phyloP scores from a whole-genome alignment of 2,888 invertebrate species.

The Ptychoptera contaminata region DNA sequence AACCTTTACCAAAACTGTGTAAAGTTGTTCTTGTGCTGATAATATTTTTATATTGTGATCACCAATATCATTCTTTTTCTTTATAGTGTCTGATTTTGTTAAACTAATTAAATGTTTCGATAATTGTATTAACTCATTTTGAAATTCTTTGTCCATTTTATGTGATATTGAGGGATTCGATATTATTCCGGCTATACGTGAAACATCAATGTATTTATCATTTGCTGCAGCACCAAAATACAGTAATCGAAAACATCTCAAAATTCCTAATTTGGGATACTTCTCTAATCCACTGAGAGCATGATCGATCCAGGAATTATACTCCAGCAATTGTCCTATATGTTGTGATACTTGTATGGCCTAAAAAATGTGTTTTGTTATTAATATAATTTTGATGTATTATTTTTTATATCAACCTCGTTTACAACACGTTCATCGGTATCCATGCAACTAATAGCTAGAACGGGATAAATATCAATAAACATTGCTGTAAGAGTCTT shows the following conservation, averaged over 20 bases:
- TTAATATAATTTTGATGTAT: too few relatives aligned
- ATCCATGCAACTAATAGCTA: slow-evolving; percentile 24
- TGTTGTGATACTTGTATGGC: slow-evolving; percentile 25
- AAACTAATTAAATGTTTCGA: slow-evolving; percentile 12
- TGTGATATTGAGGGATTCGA: slow-evolving; percentile 20
- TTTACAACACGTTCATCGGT: slow-evolving; percentile 16
- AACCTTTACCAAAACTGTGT: background rate
- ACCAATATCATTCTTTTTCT: too few relatives aligned
- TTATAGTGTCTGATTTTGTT: too few relatives aligned
- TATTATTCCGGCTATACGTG: slow-evolving; percentile 18
- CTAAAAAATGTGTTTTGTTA: background rate
- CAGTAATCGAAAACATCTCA: slow-evolving; percentile 19
- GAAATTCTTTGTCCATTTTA: slow-evolving; percentile 18
- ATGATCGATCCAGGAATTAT: slow-evolving; percentile 24
- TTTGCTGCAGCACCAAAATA: slow-evolving; percentile 3
- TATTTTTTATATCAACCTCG: slow-evolving; percentile 12
- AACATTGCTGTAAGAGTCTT: slow-evolving; percentile 25
- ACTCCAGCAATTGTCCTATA: slow-evolving; percentile 24
- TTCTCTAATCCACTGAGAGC: slow-evolving; percentile 22
- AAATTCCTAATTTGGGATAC: slow-evolving; percentile 20
- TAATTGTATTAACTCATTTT: slow-evolving; percentile 20
- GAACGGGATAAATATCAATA: slow-evolving; percentile 24
- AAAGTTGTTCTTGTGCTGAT: too few relatives aligned
- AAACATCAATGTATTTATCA: slow-evolving; percentile 15
- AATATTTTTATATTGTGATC: too few relatives aligned